A percentile compares a stretch with the other conserved stretches of the same genome.
phyloP scores from a whole-genome alignment of 2,797 vertebrate genomes.

The Acestrorhynchus altus region DNA sequence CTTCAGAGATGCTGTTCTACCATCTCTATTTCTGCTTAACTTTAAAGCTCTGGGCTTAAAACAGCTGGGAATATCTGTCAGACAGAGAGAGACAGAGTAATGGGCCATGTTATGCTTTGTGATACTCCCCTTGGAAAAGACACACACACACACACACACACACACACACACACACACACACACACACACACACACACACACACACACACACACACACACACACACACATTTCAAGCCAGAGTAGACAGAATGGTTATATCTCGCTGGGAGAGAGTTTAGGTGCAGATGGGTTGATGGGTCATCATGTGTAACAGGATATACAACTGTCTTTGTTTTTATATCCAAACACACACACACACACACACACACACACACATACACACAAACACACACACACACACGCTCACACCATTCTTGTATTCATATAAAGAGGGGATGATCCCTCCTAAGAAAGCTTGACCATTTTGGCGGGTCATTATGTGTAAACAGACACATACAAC shows the following conservation, averaged over 20 bases:
- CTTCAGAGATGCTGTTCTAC: too few relatives aligned
- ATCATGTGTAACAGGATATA: too few relatives aligned
- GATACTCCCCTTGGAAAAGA: constrained; percentile 8
- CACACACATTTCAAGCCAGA: too few relatives aligned
- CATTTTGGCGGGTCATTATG: too few relatives aligned
- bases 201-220: neutral
- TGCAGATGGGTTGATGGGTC: neutral
- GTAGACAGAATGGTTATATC: neutral
- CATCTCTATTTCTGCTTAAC: neutral
- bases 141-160: neutral
- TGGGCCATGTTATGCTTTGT: constrained; percentile 26
- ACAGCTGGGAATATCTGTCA: constrained; percentile 9
- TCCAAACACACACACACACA: neutral
- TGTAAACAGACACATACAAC: too few relatives aligned
- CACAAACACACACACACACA: too few relatives aligned
- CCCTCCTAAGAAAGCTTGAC: too few relatives aligned
- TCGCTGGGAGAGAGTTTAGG: neutral
- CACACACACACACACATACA: too few relatives aligned
- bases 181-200: too few relatives aligned
- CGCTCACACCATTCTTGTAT: too few relatives aligned
- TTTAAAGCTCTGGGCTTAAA: constrained; percentile 6
- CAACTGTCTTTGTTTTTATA: too few relatives aligned
- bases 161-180: neutral
- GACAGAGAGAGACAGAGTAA: constrained; percentile 29
- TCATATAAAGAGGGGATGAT: too few relatives aligned